Conservation (phyloP, 2,797 vertebrate species). For the Cryptoprocta ferox region DNA sequence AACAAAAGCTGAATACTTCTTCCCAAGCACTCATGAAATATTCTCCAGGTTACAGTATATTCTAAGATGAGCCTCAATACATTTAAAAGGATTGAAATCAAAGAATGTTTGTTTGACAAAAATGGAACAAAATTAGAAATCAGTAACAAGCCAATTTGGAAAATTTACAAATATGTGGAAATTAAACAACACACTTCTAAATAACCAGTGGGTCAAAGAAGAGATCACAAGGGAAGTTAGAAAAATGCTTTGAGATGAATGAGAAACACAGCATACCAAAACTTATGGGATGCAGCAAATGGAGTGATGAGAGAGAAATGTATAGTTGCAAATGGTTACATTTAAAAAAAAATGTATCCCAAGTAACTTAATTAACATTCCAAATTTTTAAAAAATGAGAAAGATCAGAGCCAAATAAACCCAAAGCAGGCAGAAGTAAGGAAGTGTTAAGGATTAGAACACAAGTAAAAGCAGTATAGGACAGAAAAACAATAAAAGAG, state of each 20-base stretch:
- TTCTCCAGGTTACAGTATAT: neutral
- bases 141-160: no score
- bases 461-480: neutral
- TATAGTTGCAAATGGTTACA: neutral
- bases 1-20: neutral
- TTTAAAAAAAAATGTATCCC: neutral
- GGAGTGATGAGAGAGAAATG: neutral
- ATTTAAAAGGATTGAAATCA: no score
- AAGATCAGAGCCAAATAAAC: neutral
- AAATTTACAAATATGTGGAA: no score
- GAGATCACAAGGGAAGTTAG: neutral
- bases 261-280: neutral
- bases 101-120: no score
- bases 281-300: neutral
- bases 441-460: neutral
- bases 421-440: neutral
- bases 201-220: neutral
- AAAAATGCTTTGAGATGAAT: neutral
- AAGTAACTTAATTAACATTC: no score
- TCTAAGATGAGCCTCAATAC: neutral
- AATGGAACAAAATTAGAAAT: no score
- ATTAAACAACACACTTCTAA: no score
- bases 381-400: neutral
- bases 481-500: neutral
- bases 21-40: neutral